phyloP scores from a whole-genome alignment of 2,113 vertebrate genomes.

The Manacus vitellinus region DNA sequence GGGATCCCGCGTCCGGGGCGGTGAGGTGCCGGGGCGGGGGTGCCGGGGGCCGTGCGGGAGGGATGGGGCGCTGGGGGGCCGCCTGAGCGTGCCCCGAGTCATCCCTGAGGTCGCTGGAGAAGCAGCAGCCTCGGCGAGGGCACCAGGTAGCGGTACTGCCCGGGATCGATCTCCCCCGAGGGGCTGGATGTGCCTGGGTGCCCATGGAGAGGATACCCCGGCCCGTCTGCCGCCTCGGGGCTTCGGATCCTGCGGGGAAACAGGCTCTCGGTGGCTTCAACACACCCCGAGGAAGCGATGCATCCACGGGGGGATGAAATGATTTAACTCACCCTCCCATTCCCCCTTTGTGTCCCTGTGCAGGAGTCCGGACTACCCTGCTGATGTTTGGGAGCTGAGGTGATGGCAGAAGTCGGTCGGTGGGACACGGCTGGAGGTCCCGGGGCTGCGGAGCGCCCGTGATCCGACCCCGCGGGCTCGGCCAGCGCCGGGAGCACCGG shows the following conservation, averaged over 20 bases:
- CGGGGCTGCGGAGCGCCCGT: not conserved
- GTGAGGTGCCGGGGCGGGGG: not conserved
- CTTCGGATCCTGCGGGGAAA: not conserved
- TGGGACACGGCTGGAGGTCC: not conserved
- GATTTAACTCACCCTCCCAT: not conserved
- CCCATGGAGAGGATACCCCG: accelerated
- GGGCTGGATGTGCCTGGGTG: not conserved
- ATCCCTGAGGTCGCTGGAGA: not conserved
- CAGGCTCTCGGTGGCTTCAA: accelerated
- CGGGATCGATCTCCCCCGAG: accelerated
- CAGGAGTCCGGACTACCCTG: not conserved
- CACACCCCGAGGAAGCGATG: not conserved
- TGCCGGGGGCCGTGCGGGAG: not conserved
- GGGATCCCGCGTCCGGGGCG: not conserved
- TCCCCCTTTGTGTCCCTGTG: not conserved
- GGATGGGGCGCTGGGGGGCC: not conserved
- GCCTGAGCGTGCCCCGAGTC: not conserved
- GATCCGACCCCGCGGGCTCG: not conserved
- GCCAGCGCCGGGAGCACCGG: not conserved
- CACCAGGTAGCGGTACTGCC: not conserved
- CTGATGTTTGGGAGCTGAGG: not conserved
- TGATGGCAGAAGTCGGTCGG: not conserved
- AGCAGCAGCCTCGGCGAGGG: not conserved
- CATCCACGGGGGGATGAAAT: not conserved
- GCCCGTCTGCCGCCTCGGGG: accelerated